These are phyloP conservation scores for Leucosticte australis DNA, from an alignment of 2,113 vertebrate genomes.

Conservation along the genomic window DNA sequence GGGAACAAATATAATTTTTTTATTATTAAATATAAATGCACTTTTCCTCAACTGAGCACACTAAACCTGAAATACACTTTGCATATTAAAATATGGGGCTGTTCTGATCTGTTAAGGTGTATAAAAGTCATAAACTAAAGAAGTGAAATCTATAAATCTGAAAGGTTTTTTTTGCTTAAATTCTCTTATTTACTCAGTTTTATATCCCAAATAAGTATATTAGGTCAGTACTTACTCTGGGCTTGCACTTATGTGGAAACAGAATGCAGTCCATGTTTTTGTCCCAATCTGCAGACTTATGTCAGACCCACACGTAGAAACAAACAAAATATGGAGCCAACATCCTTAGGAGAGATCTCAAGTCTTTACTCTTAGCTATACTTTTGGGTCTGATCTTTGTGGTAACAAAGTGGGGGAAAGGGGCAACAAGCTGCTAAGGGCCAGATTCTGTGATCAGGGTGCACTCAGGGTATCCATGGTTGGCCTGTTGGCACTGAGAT, in stretches of 20 bases:
- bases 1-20: not conserved
- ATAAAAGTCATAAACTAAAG: not conserved
- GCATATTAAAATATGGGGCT: not conserved
- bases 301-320: not conserved
- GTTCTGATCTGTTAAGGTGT: not conserved
- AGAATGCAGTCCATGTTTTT: not conserved
- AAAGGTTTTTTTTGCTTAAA: not conserved
- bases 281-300: not conserved
- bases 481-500: accelerated
- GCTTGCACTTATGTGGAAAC: not conserved
- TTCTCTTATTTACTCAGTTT: not conserved
- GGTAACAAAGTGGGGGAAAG: not conserved
- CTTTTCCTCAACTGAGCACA: not conserved
- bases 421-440: not conserved
- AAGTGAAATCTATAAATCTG: not conserved
- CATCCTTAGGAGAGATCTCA: not conserved
- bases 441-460: accelerated
- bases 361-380: not conserved
- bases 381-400: not conserved
- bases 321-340: not conserved
- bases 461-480: accelerated
- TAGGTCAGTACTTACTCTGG: not conserved
- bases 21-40: not conserved
- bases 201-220: not conserved
- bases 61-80: not conserved